Conservation (phyloP, 2,113 vertebrate genomes). For the Rousettus leschenaultii region DNA sequence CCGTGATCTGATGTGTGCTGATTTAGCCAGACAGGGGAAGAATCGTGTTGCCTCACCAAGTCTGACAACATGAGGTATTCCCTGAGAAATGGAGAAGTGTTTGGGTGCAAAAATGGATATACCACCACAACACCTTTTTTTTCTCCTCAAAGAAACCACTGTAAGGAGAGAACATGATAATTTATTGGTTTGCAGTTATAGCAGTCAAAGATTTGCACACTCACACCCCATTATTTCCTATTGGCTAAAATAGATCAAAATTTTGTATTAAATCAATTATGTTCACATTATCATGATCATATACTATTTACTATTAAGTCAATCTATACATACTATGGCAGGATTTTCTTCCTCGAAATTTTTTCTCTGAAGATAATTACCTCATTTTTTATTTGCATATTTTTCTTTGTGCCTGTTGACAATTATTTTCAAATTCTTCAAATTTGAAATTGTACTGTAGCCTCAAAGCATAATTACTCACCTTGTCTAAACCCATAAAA, state of each 20-base stretch:
- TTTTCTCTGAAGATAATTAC: background rate
- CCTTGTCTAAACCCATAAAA: background rate
- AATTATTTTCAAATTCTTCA: background rate
- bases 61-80: background rate
- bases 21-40: background rate
- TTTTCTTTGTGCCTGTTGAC: background rate
- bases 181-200: background rate
- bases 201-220: background rate
- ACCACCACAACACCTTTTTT: background rate
- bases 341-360: background rate
- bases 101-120: background rate
- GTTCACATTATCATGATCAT: background rate
- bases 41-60: background rate
- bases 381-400: background rate
- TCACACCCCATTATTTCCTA: background rate
- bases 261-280: background rate
- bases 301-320: background rate
- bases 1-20: accelerated
- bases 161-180: background rate
- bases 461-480: background rate
- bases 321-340: background rate
- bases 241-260: background rate
- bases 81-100: background rate
- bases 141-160: background rate
- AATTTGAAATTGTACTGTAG: background rate